These are phyloP conservation scores for Caranx ignobilis DNA, from an alignment of 2,113 vertebrate species.

Conservation along the genomic window DNA sequence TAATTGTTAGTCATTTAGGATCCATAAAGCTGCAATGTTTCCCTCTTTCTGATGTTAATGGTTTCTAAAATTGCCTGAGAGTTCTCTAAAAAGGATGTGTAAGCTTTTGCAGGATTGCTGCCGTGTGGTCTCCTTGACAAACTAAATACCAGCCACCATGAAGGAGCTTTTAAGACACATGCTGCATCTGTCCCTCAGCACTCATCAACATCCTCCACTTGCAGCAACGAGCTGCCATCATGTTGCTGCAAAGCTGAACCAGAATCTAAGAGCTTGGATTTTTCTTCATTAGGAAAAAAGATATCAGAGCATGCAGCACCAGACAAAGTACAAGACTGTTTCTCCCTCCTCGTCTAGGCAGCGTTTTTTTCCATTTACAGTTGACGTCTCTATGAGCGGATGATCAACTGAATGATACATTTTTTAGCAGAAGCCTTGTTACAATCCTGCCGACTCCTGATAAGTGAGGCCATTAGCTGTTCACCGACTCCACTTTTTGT, in stretches of 20 bases:
- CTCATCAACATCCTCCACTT: conserved; percentile 30
- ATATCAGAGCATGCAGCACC: background rate
- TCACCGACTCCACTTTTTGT: conserved; percentile 1
- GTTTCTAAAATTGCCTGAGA: conserved; percentile 4
- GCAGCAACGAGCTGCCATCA: background rate
- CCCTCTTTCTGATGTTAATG: conserved; percentile 16
- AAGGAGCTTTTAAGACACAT: conserved; percentile 41
- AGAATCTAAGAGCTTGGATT: background rate
- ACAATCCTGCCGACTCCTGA: background rate
- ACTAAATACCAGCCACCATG: conserved; percentile 27
- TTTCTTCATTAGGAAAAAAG: conserved; percentile 16
- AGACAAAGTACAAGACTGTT: background rate
- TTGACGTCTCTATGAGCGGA: background rate
- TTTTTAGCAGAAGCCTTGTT: background rate
- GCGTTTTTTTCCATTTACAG: background rate
- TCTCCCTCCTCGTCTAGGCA: background rate
- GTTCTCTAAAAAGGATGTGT: conserved; percentile 18
- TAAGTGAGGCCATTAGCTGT: background rate
- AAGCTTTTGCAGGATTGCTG: background rate
- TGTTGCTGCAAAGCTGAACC: background rate
- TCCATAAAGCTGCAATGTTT: conserved; percentile 25
- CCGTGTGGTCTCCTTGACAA: conserved; percentile 11
- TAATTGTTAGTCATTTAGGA: conserved; percentile 49
- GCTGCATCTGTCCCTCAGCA: conserved; percentile 23
- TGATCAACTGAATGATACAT: background rate